phyloP scores from a whole-genome alignment of 2,888 invertebrate species.

The Psylliodes chrysocephalus region DNA sequence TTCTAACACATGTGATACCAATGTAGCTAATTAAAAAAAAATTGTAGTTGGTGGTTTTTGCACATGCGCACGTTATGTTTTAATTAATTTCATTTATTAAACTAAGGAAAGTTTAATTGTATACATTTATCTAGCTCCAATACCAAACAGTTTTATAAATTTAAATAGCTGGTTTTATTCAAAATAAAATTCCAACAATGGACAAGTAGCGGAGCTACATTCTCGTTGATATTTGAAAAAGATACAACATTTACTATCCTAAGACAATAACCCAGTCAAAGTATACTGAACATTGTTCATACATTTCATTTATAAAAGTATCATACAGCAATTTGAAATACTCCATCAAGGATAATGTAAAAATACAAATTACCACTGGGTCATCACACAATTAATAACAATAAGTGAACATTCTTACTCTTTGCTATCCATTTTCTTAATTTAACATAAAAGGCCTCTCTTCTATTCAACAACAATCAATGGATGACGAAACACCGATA shows the following conservation, averaged over 20 bases:
- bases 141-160: conserved; percentile 8
- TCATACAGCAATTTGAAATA: conserved; percentile 48
- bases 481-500: conserved; percentile 37
- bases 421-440: conserved; percentile 36
- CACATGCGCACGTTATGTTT: no score
- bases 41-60: no score
- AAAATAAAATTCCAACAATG: conserved; percentile 45
- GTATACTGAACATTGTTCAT: conserved; percentile 46
- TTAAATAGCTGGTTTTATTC: conserved; percentile 26
- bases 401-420: conserved; percentile 40
- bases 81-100: no score
- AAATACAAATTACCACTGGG: conserved; percentile 60
- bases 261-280: conserved; percentile 53
- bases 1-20: no score
- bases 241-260: conserved; percentile 61
- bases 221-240: conserved; percentile 55
- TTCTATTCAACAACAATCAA: conserved; percentile 47
- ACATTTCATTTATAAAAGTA: conserved; percentile 48
- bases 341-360: conserved; percentile 55
- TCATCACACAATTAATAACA: conserved; percentile 47
- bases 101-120: no score
- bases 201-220: conserved; percentile 46
- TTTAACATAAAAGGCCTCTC: conserved; percentile 44
- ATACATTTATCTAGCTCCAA: conserved; percentile 9
- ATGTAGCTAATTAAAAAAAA: no score